Percentiles rank a stretch among this genome's conserved stretches.
These are phyloP conservation scores for Gymnopithys bicolor DNA, from an alignment of 2,797 vertebrate genomes.

Conservation along the genomic window DNA sequence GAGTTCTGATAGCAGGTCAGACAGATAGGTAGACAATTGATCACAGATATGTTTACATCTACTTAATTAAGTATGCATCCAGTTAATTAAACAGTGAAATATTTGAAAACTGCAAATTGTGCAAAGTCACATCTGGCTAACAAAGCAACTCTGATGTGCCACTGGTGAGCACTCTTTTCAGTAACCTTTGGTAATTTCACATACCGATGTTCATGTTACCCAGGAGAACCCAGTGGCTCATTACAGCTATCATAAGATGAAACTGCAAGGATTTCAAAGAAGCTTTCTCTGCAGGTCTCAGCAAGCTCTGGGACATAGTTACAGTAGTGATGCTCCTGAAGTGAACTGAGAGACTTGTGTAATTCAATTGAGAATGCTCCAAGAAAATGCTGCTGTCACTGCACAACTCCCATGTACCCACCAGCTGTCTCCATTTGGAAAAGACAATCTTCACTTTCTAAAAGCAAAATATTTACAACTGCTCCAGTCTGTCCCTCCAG, in stretches of 20 bases:
- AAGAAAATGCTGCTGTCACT: conserved; percentile 42
- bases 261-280: conserved; percentile 36
- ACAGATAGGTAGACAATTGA: not conserved
- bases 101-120: conserved; percentile 9
- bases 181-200: not conserved
- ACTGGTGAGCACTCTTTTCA: not conserved
- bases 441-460: not conserved
- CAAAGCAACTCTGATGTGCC: not conserved
- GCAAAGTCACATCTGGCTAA: not conserved
- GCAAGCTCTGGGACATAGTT: not conserved
- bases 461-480: conserved; percentile 64
- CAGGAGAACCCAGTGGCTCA: not conserved
- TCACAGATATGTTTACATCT: not conserved
- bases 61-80: not conserved
- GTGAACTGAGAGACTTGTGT: not conserved
- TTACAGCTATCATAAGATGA: not conserved
- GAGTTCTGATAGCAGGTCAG: not conserved
- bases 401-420: not conserved
- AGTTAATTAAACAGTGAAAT: conserved; percentile 19
- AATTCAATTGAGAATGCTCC: not conserved
- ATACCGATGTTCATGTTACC: not conserved
- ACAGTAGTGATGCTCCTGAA: not conserved
- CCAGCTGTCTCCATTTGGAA: conserved; percentile 52
- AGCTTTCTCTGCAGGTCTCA: not conserved
- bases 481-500: conserved; percentile 31